Base-by-base conservation (phyloP, 2,797 vertebrate species). In the Channallabes apus region DNA sequence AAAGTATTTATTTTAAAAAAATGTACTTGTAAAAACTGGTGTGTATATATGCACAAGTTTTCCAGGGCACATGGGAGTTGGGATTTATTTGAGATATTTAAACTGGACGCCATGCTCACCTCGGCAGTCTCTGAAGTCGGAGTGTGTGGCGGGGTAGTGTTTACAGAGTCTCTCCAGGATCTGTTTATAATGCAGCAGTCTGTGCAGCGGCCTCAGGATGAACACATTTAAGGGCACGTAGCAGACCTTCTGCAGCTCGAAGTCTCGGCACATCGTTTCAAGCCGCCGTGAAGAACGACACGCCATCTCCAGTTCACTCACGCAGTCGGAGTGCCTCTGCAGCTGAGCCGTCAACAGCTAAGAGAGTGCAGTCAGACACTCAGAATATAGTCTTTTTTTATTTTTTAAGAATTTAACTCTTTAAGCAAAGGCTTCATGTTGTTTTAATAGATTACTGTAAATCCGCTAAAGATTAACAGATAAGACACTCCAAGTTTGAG, bases 181-280 rank as follows among this genome's bases (percentile, higher is more conserved):
- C 94, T 98, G 97, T 93, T 97, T 97, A 94, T 99, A 99, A 94
- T 99, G 98, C 93, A 96, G 94, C 87, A 99, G 97, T 88, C 98
- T 96, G 93, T 99, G 98, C 89, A 98, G 94, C 0, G 98, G 98
- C 82, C 97, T 95, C 91, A 99, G 97, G 1, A 99, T 93, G 93
- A 99, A 99, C 87, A 97, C 96, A 51, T 97, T 99, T 89, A 99
- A 95, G 6, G 98, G 98, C 88, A 99, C 91, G 91, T 99, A 99
- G 90, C 98, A 99, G 88, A 98, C 98, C 89, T 99, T 99, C 89
- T 99, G 97, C 90, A 98, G 94, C 91, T 99, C 98, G 78, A 99
- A 99, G 90, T 99, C 97, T 82, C 97, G 93, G 94, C 97, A 99
- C 62, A 97, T 91, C 41, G 79, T 92, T 91, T 98, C 97, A 91